phyloP scores from a whole-genome alignment of 2,113 vertebrate species.

The Leptocoma aspasia region DNA sequence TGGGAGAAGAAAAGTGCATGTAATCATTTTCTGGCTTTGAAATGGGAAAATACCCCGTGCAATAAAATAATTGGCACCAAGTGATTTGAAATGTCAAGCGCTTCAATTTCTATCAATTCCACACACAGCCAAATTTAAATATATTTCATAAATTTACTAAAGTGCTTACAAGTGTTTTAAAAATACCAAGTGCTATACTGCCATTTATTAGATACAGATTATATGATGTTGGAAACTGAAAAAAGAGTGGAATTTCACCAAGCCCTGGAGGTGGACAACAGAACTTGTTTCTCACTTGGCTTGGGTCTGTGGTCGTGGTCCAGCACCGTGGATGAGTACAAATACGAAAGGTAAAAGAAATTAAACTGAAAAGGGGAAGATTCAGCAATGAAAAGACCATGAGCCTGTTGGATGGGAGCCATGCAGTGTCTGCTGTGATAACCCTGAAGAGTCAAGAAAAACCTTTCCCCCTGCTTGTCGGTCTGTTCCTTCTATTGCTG shows the following conservation, averaged over 20 bases:
- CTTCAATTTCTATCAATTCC: neutral
- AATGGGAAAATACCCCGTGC: neutral
- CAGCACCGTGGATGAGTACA: neutral
- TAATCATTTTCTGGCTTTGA: neutral
- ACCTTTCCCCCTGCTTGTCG: neutral
- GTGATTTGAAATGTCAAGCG: neutral
- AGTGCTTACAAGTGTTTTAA: neutral
- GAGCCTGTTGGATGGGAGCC: fast-evolving
- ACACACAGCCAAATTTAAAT: neutral
- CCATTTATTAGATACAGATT: neutral
- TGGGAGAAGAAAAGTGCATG: neutral
- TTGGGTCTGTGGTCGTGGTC: neutral
- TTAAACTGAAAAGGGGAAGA: neutral
- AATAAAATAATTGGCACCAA: neutral
- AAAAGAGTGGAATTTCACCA: neutral
- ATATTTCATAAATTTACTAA: neutral
- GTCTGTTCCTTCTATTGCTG: neutral
- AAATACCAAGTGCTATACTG: neutral
- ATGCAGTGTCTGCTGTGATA: neutral
- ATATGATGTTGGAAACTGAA: neutral
- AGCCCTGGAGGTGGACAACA: neutral
- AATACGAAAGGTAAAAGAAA: neutral
- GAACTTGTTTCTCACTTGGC: neutral
- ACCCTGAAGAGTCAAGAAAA: neutral
- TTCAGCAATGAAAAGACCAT: neutral